Conservation (phyloP, 2,797 vertebrate species). For the Manis pentadactyla region DNA sequence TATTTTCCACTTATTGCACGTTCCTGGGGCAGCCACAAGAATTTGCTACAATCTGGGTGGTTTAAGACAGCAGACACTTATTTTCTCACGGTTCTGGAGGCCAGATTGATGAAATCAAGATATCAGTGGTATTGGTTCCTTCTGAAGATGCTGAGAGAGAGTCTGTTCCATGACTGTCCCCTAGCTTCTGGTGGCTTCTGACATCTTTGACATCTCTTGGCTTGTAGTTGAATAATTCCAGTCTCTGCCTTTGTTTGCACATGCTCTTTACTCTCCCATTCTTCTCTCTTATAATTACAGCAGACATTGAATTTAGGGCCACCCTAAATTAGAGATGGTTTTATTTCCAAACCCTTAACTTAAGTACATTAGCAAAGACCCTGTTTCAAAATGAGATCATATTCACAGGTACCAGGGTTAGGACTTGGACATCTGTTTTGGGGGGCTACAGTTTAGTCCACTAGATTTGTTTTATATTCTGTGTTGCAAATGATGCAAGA, state of each 20-base stretch:
- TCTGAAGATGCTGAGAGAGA: neutral
- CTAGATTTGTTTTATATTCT: neutral
- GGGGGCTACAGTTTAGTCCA: accelerated
- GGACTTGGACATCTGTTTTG: neutral
- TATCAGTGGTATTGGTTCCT: neutral
- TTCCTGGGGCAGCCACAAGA: neutral
- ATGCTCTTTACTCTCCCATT: accelerated
- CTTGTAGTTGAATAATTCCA: neutral
- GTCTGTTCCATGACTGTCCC: neutral
- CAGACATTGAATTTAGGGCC: neutral
- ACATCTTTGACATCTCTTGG: neutral
- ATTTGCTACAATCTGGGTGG: neutral
- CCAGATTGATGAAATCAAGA: neutral
- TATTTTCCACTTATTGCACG: neutral
- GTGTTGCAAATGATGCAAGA: neutral
- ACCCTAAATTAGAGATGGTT: neutral
- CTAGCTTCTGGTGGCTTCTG: neutral
- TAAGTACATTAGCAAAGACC: neutral
- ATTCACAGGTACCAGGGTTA: neutral
- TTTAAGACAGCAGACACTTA: neutral
- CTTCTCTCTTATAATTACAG: neutral
- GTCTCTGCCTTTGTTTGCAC: neutral
- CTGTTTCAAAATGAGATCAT: neutral
- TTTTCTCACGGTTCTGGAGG: neutral
- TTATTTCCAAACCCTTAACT: neutral